These are phyloP conservation scores for Drosophila carrolli DNA, from an alignment of 1,140 invertebrate species.

Conservation along the genomic window DNA sequence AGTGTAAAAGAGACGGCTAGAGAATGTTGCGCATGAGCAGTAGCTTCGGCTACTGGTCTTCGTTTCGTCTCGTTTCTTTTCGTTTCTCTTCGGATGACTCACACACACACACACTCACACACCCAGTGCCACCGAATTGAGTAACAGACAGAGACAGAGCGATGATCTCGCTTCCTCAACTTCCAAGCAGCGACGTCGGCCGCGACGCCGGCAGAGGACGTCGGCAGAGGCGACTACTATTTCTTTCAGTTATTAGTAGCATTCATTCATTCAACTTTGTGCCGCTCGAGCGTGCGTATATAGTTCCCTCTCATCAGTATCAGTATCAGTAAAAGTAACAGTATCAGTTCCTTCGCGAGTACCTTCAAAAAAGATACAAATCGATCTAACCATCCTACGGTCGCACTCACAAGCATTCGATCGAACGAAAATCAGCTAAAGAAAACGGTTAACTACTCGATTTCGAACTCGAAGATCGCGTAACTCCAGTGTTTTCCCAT, in stretches of 20 bases:
- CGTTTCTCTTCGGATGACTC: conserved; percentile 62
- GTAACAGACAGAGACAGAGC: conserved; percentile 52
- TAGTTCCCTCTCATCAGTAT: conserved; percentile 69
- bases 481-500: conserved; percentile 58
- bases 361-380: conserved; percentile 50
- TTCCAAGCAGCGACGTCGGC: conserved; percentile 67
- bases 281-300: conserved; percentile 82
- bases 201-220: conserved; percentile 45
- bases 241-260: conserved; percentile 83
- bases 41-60: conserved; percentile 84
- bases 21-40: conserved; percentile 71
- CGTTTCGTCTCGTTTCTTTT: conserved; percentile 35
- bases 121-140: conserved; percentile 45
- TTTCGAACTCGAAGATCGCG: conserved; percentile 18
- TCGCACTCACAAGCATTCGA: too few relatives aligned
- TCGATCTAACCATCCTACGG: background rate
- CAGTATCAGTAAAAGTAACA: conserved; percentile 69
- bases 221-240: conserved; percentile 74
- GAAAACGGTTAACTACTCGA: background rate
- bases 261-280: conserved; percentile 83
- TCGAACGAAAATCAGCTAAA: conserved; percentile 6
- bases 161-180: conserved; percentile 71
- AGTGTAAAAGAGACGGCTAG: conserved; percentile 35
- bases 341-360: conserved; percentile 80
- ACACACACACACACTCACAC: conserved; percentile 52